phyloP scores from a whole-genome alignment of 2,888 invertebrate species.

The Melitaea athalia region DNA sequence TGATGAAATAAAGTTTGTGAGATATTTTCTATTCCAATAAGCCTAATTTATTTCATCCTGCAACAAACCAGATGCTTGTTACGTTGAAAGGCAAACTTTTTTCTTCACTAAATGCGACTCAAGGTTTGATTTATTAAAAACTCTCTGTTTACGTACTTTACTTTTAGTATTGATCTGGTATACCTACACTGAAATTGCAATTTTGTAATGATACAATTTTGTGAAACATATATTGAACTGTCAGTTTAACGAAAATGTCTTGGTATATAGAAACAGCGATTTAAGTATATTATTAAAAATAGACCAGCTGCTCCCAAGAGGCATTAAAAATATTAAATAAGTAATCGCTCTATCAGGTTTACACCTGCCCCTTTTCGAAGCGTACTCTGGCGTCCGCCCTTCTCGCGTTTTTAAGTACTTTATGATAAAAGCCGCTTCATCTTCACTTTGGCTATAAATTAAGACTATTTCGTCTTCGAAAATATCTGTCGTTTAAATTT shows the following conservation, averaged over 20 bases:
- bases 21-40: background rate
- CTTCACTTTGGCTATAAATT: constrained; percentile 21
- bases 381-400: constrained; percentile 42
- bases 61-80: background rate
- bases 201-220: too few species aligned
- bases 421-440: constrained; percentile 34
- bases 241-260: background rate
- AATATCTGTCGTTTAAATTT: constrained; percentile 2
- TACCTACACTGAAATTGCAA: too few species aligned
- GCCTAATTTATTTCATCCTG: background rate
- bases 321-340: constrained; percentile 77
- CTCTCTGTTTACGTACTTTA: too few species aligned
- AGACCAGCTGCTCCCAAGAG: constrained; percentile 54
- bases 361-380: constrained; percentile 67
- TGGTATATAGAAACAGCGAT: constrained; percentile 42
- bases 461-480: constrained; percentile 22
- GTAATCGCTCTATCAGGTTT: constrained; percentile 73
- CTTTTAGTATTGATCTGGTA: too few species aligned
- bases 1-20: constrained; percentile 48
- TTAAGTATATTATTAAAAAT: constrained; percentile 48
- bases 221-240: background rate
- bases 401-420: constrained; percentile 30
- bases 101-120: background rate
- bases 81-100: background rate
- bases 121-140: too few species aligned